Evolutionary conservation across 1,140 invertebrate species (phyloP), one percentile per base, ranked within the genome.

Genomic region (Macrosteles quadrilineatus): DNA sequence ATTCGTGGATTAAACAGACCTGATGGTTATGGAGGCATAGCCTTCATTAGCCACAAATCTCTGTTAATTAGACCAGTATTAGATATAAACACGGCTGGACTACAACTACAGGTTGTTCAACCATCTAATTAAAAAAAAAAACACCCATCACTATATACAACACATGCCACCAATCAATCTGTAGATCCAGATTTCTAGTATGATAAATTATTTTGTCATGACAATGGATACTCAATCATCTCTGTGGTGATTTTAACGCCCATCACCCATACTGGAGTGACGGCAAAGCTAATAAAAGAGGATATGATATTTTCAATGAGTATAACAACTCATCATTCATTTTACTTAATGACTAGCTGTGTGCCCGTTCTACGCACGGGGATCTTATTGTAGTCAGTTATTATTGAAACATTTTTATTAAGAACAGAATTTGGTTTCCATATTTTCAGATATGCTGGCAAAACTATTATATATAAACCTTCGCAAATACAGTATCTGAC

Each of bases 211-310:
- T 62, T 62, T 31, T 25, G 11, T 30, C 3, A 62, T 14, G 29
- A 62, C 27, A 11, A 29, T 3, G 29, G 29, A 29, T 30, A 62
- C 19, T 25, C 11, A 4, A 27, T 62, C 3, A 23, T 62, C 9
- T n/a, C n/a, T 29, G 57, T 23, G 57, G 57, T 62, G 57, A 62
- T 19, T 31, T 62, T n/a, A 62, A 62, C 27, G 57, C 57, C 27
- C 57, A 62, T 27, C 57, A 62, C 25, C 11, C 11, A 17, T 27
- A 25, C 6, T 62, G 57, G 57, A 27, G 9, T 30, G 2, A 23
- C 29, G 4, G 27, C 11, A 62, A 25, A 30, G 19, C 11, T 30
- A 12, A 31, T 19, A 4, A 11, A 62, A 62, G 57, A 30, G 57
- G 29, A 6, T 3, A 62, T 25, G 57, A 27, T 4, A 62, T 62